Conservation (phyloP, 2,113 vertebrate genomes). For the Ailurus styani region DNA sequence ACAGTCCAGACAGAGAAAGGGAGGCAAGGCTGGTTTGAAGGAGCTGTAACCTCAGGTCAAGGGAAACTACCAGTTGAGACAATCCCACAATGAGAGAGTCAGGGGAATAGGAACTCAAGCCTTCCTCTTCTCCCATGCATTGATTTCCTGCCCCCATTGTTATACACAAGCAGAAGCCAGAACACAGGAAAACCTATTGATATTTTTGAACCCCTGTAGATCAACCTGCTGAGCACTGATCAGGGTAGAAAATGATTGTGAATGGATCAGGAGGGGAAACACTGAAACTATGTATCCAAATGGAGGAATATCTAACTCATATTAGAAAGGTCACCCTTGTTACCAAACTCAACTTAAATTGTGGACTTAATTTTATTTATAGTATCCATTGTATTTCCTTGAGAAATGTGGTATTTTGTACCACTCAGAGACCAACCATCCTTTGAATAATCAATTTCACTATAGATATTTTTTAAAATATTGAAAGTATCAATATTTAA, state of each 20-base stretch:
- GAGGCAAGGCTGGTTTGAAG: background rate
- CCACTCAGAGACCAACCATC: background rate
- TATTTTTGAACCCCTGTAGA: background rate
- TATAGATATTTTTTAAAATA: background rate
- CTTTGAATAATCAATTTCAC: background rate
- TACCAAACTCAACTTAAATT: background rate
- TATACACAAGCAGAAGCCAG: background rate
- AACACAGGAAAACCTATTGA: background rate
- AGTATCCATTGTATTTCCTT: background rate
- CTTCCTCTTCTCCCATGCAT: background rate
- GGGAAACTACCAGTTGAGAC: background rate
- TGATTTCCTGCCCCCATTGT: background rate
- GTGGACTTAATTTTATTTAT: background rate
- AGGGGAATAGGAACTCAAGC: background rate
- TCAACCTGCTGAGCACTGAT: background rate
- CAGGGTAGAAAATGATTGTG: background rate
- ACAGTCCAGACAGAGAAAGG: background rate
- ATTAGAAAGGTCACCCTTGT: background rate
- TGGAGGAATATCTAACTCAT: background rate
- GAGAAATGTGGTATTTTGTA: background rate
- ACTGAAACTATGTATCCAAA: background rate
- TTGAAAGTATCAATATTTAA: background rate
- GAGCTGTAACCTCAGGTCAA: background rate
- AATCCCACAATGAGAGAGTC: background rate
- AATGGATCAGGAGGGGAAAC: background rate